phyloP scores from a whole-genome alignment of 2,113 vertebrate genomes.

The Lepisosteus oculatus region DNA sequence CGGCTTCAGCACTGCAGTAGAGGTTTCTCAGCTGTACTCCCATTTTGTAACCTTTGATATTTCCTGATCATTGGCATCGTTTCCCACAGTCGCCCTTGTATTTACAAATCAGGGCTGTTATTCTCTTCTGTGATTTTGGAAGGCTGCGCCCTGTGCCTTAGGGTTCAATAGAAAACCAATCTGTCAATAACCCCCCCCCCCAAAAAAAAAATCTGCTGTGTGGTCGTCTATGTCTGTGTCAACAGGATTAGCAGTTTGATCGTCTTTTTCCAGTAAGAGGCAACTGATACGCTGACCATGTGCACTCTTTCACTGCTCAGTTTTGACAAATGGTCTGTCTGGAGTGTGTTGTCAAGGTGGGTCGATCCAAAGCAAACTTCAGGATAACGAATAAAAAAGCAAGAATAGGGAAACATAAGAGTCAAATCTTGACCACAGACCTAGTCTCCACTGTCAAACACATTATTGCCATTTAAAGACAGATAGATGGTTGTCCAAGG shows the following conservation, averaged over 20 bases:
- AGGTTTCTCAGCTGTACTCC: too few species aligned
- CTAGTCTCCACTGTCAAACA: too few species aligned
- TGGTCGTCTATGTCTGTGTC: constrained; percentile 24
- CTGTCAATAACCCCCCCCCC: background rate
- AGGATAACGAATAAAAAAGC: too few species aligned
- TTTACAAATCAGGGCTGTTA: background rate
- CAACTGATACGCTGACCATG: constrained; percentile 23
- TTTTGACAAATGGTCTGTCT: constrained; percentile 20
- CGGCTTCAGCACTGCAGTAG: too few species aligned
- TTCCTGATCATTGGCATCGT: too few species aligned
- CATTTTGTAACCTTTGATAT: too few species aligned
- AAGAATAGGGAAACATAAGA: too few species aligned
- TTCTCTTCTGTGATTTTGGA: background rate
- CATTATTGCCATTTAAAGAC: too few species aligned
- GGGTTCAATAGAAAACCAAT: background rate
- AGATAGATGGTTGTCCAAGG: too few species aligned
- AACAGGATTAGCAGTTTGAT: constrained; percentile 29
- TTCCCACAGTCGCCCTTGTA: too few species aligned
- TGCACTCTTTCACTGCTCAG: constrained; percentile 21
- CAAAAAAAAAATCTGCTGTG: constrained; percentile 17
- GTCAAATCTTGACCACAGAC: too few species aligned
- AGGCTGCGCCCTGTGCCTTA: background rate
- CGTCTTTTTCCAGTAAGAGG: constrained; percentile 27
- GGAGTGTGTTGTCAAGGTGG: background rate
- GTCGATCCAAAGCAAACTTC: too few species aligned